Evolutionary conservation across 2,113 vertebrate species (phyloP), one percentile per base, ranked within the genome.

Genomic region (Gymnogyps californianus): DNA sequence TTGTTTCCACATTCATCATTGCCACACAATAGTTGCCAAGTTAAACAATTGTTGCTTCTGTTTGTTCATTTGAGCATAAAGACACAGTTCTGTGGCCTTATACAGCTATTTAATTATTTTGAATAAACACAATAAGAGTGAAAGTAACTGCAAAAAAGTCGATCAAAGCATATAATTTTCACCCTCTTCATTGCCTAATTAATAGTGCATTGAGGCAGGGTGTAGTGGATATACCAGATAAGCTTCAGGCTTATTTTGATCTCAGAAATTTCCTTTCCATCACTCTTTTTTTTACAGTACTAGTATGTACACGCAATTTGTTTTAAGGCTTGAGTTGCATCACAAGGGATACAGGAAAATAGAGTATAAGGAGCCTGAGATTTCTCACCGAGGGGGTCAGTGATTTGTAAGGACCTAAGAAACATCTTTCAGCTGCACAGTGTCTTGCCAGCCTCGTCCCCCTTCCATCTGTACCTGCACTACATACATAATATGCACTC

Each of bases 11-110:
- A 64, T 94, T 78, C 66, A 89, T 83, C 44, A 65, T 26, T 65
- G 51, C 22, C 36, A 29, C 36, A 76, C 29, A 92, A 54, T 65
- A 64, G 46, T n/a, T 95, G 69, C 74, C 91, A 89, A 72, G 15
- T 61, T 81, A 91, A 80, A 85, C 54, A 83, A 82, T 62, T 67
- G 32, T 74, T 95, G 16, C 44, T 94, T 87, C 77, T 82, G 10
- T 91, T 94, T 95, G 82, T 83, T 94, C 87, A 81, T 87, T 75
- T 74, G 54, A 92, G 87, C 83, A 71, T 87, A 77, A 86, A 94
- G 61, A 89, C 81, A 84, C 66, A 70, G 11, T 76, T 91, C 66
- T 83, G 36, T 83, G 72, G 57, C 32, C 62, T 93, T 79, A 67
- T 16, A 72, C 24, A 74, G 28, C 52, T 94, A 85, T 83, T 95